Evolutionary conservation across 2,113 vertebrate genomes (phyloP).

Genomic region (Chaenogobius annularis): DNA sequence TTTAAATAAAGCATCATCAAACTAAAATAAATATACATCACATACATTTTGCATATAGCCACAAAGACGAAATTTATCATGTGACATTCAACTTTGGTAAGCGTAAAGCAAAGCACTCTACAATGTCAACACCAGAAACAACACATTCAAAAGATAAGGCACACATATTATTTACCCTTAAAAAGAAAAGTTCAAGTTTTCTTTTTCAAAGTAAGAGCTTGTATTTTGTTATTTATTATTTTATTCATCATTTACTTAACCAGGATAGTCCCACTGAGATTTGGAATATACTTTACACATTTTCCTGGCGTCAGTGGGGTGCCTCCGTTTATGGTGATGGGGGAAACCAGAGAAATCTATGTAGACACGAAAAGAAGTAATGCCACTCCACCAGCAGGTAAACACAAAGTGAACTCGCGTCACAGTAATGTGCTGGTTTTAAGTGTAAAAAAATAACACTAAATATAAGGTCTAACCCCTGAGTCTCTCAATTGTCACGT

Average conservation of each 20-base stretch:
- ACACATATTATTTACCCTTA: conserved; percentile 62
- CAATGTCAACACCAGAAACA: conserved; percentile 46
- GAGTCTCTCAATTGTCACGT: conserved; percentile 58
- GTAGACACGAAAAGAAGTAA: background rate
- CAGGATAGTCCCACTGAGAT: too few species aligned
- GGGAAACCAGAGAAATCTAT: too few species aligned
- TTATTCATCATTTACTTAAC: too few species aligned
- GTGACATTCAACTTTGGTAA: conserved; percentile 61
- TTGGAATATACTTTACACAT: too few species aligned
- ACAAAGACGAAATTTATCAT: conserved; percentile 46
- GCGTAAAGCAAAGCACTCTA: conserved; percentile 53
- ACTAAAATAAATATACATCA: conserved; percentile 43
- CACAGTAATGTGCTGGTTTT: conserved; percentile 47
- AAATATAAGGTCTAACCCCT: conserved; percentile 63
- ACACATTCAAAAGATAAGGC: conserved; percentile 75
- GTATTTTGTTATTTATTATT: conserved; percentile 12
- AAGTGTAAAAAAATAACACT: conserved; percentile 27
- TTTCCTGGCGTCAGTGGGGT: too few species aligned
- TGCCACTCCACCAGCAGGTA: conserved; percentile 8
- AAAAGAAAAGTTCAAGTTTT: conserved; percentile 59
- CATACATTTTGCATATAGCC: conserved; percentile 53
- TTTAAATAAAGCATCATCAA: conserved; percentile 28
- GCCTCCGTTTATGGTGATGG: too few species aligned
- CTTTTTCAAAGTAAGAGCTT: conserved; percentile 21
- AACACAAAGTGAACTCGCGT: conserved; percentile 23